A percentile compares a stretch with the other conserved stretches of the same genome.
phyloP scores from a whole-genome alignment of 2,113 vertebrate genomes.

The Typhlomys cinereus region DNA sequence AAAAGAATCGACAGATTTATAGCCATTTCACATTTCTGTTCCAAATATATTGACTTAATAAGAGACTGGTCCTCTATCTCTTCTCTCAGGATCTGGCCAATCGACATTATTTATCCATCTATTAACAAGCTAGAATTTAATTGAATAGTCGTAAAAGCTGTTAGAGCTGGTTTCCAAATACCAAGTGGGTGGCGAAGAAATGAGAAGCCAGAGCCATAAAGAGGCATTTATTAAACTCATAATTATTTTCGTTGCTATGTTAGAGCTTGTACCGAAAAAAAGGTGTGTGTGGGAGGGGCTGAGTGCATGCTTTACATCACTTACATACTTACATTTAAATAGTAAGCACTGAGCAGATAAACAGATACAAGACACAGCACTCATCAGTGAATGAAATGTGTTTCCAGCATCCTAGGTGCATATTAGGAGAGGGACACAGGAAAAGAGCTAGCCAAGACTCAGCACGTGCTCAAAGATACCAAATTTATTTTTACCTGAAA shows the following conservation, averaged over 20 bases:
- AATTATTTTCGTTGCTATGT: slow-evolving; percentile 29
- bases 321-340: neutral
- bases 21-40: neutral
- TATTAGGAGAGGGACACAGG: neutral
- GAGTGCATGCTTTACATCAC: neutral
- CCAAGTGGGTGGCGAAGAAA: slow-evolving; percentile 27
- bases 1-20: slow-evolving; percentile 10
- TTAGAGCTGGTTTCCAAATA: slow-evolving; percentile 33
- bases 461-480: neutral
- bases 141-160: slow-evolving; percentile 4
- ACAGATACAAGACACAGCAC: neutral
- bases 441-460: neutral
- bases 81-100: slow-evolving; percentile 26
- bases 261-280: neutral
- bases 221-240: slow-evolving; percentile 33
- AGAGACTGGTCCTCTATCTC: neutral
- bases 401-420: neutral
- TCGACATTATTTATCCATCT: slow-evolving; percentile 7
- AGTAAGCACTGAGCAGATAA: neutral
- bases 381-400: neutral
- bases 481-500: slow-evolving; percentile 25
- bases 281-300: neutral
- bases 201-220: slow-evolving; percentile 33
- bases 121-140: slow-evolving; percentile 16
- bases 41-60: slow-evolving; percentile 28